Conservation (phyloP, 2,888 invertebrate genomes). For the Apamea anceps region DNA sequence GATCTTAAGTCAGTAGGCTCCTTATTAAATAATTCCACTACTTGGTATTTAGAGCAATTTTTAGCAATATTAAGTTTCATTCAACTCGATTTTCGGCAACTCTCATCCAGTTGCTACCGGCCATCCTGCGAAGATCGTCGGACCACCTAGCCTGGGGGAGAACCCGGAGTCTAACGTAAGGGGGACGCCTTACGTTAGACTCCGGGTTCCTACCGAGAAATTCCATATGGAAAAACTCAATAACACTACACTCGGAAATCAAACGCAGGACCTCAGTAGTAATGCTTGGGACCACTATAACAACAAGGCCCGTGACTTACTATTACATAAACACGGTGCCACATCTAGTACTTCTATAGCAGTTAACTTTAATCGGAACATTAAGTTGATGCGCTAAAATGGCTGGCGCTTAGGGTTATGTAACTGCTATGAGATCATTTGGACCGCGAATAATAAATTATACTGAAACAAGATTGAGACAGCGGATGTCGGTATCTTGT, state of each 20-base stretch:
- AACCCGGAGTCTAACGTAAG: too few relatives aligned
- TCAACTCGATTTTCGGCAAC: too few relatives aligned
- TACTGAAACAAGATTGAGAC: constrained; percentile 32
- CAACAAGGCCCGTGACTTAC: not conserved
- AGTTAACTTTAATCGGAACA: constrained; percentile 17
- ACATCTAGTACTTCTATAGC: constrained; percentile 10
- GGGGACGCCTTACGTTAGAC: too few relatives aligned
- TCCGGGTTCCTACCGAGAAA: not conserved
- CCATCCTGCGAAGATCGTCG: too few relatives aligned
- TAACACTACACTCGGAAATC: not conserved
- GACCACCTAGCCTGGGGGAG: too few relatives aligned
- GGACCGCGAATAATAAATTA: constrained; percentile 33
- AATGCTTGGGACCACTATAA: not conserved
- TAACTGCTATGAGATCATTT: constrained; percentile 33
- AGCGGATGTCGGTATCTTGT: constrained; percentile 1
- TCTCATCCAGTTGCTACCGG: too few relatives aligned
- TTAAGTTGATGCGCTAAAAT: constrained; percentile 26
- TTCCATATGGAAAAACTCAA: not conserved
- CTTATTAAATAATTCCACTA: too few relatives aligned
- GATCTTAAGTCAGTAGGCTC: too few relatives aligned
- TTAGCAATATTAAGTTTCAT: too few relatives aligned
- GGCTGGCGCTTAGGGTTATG: constrained; percentile 42
- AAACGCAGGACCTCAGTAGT: not conserved
- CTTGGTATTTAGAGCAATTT: too few relatives aligned
- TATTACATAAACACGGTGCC: constrained; percentile 13